A percentile compares a stretch with the other conserved stretches of the same genome.
Conservation (phyloP, 2,797 vertebrate species). For the Melanotaenia parkinsoni region DNA sequence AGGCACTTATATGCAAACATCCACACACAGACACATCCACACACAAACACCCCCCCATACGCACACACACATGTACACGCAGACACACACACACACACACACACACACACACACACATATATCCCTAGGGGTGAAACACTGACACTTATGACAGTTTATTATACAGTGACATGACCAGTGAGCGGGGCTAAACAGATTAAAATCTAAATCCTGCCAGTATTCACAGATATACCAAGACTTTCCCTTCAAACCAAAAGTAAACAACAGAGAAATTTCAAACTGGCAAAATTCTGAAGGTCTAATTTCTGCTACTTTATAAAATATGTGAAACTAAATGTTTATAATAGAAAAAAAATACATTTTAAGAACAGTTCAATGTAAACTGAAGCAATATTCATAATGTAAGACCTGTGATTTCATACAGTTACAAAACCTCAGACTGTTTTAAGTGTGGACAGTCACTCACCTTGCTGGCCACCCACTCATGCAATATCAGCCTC, state of each 20-base stretch:
- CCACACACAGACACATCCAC: slow-evolving; percentile 2
- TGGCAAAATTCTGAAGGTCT: not conserved
- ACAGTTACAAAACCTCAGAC: slow-evolving; percentile 29
- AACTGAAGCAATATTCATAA: not conserved
- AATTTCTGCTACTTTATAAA: not conserved
- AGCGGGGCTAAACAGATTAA: slow-evolving; percentile 72
- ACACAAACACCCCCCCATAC: not conserved
- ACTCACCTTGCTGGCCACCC: slow-evolving; percentile 52
- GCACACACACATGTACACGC: no score
- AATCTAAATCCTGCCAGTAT: slow-evolving; percentile 59
- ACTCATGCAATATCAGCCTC: slow-evolving; percentile 63
- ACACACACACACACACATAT: slow-evolving; percentile 2
- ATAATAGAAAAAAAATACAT: not conserved
- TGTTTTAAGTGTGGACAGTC: slow-evolving; percentile 42
- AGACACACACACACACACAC: not conserved
- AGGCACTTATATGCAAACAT: not conserved
- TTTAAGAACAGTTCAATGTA: not conserved
- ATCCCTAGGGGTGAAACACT: slow-evolving; percentile 56
- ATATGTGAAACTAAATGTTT: not conserved
- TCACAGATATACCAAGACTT: slow-evolving; percentile 34
- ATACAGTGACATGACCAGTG: slow-evolving; percentile 60
- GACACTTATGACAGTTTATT: slow-evolving; percentile 79
- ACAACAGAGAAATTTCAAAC: slow-evolving; percentile 4
- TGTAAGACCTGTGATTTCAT: slow-evolving; percentile 29
- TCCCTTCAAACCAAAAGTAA: slow-evolving; percentile 26